Percentiles rank a stretch among this genome's conserved stretches.
Evolutionary conservation across 2,113 vertebrate genomes (phyloP).

Genomic region (Oncorhynchus nerka): DNA sequence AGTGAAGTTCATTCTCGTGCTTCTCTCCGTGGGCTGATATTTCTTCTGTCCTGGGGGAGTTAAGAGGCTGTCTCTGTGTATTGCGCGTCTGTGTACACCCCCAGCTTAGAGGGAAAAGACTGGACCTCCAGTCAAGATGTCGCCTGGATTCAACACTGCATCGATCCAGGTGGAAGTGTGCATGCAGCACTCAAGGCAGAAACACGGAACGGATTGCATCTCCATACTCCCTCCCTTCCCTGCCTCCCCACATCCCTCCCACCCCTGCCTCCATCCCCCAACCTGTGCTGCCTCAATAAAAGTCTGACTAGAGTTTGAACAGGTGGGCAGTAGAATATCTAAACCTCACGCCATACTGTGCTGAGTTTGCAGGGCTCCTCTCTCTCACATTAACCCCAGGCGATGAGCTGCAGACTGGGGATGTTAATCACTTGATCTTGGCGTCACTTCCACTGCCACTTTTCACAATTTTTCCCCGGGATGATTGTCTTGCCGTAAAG

Average conservation of each 20-base stretch:
- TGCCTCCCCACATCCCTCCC: not conserved
- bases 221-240: conserved; percentile 12
- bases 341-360: conserved; percentile 35
- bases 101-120: too few species aligned
- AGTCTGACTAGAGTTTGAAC: conserved; percentile 58
- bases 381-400: conserved; percentile 35
- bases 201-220: conserved; percentile 22
- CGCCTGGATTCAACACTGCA: conserved; percentile 36
- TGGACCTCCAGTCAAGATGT: conserved; percentile 1
- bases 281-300: conserved; percentile 40
- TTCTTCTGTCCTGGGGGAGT: too few species aligned
- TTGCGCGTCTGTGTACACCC: too few species aligned
- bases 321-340: conserved; percentile 43
- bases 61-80: too few species aligned
- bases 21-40: too few species aligned
- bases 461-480: conserved; percentile 60
- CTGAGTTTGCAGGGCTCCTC: conserved; percentile 34
- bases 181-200: conserved; percentile 35
- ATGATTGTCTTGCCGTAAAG: conserved; percentile 47
- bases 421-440: conserved; percentile 66
- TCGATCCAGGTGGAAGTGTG: conserved; percentile 49
- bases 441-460: conserved; percentile 55
- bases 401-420: conserved; percentile 32
- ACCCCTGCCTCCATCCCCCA: conserved; percentile 16
- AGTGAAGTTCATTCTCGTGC: too few species aligned